phyloP scores from a whole-genome alignment of 2,888 invertebrate genomes.

The Cryptus armator region DNA sequence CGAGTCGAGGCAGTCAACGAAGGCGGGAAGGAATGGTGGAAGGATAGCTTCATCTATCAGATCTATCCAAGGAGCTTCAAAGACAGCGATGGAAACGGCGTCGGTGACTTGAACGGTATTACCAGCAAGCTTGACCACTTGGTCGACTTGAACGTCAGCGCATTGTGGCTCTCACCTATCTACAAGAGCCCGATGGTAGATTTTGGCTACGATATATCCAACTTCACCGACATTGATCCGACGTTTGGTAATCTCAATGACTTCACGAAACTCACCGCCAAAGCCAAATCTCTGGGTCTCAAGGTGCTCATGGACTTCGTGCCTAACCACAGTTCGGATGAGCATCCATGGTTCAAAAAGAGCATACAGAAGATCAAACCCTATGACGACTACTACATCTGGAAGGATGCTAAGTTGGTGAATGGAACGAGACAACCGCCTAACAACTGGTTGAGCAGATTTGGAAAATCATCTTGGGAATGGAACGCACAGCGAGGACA shows the following conservation, averaged over 20 bases:
- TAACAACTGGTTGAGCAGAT: slow-evolving; percentile 85
- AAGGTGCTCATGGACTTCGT: slow-evolving; percentile 86
- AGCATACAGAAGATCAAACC: slow-evolving; percentile 88
- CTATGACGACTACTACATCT: slow-evolving; percentile 92
- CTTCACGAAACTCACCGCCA: slow-evolving; percentile 82
- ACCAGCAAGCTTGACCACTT: slow-evolving; percentile 86
- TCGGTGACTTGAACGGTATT: slow-evolving; percentile 82
- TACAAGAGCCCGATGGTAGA: slow-evolving; percentile 89
- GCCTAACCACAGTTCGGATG: slow-evolving; percentile 90
- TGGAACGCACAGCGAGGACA: slow-evolving; percentile 86
- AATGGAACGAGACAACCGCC: slow-evolving; percentile 80
- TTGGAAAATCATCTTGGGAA: slow-evolving; percentile 86
- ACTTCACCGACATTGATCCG: slow-evolving; percentile 87
- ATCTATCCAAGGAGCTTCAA: slow-evolving; percentile 94
- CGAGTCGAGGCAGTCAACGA: slow-evolving; percentile 11
- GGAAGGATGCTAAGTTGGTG: slow-evolving; percentile 87
- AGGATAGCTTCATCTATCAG: slow-evolving; percentile 92
- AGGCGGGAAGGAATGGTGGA: slow-evolving; percentile 91
- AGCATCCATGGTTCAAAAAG: slow-evolving; percentile 93
- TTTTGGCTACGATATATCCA: slow-evolving; percentile 89
- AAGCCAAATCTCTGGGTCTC: slow-evolving; percentile 84
- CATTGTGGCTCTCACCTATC: slow-evolving; percentile 91
- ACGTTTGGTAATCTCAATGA: slow-evolving; percentile 87
- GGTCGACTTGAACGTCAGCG: slow-evolving; percentile 87
- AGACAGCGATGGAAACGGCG: slow-evolving; percentile 89